phyloP scores from a whole-genome alignment of 2,888 invertebrate species.

The Litoditis marina region DNA sequence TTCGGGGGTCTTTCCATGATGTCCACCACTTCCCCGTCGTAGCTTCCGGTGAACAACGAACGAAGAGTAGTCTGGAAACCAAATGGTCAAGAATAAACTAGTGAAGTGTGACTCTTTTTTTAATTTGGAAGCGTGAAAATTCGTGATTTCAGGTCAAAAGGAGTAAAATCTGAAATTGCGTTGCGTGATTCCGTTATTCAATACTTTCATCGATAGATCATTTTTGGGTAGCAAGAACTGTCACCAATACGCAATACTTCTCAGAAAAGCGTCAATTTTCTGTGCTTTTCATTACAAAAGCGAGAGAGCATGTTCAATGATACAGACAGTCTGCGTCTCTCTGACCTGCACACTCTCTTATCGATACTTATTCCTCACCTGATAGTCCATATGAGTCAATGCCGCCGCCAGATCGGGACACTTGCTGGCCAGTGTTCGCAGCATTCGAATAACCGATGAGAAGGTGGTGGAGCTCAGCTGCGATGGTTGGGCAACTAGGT shows the following conservation, averaged over 20 bases:
- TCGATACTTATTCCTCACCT: too few relatives aligned
- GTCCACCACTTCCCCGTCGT: slow-evolving; percentile 59
- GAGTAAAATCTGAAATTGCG: too few relatives aligned
- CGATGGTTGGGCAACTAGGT: slow-evolving; percentile 88
- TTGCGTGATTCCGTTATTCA: too few relatives aligned
- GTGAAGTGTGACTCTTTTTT: too few relatives aligned
- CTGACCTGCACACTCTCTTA: too few relatives aligned
- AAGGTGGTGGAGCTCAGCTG: slow-evolving; percentile 90
- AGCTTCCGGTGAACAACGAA: slow-evolving; percentile 85
- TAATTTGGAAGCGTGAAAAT: too few relatives aligned
- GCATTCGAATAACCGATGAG: slow-evolving; percentile 90
- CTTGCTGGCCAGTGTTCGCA: slow-evolving; percentile 83
- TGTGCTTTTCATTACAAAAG: neutral
- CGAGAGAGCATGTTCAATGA: neutral
- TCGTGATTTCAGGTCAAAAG: too few relatives aligned
- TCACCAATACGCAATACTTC: too few relatives aligned
- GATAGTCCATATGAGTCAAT: slow-evolving; percentile 38
- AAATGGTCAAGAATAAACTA: slow-evolving; percentile 49
- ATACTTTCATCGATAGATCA: too few relatives aligned
- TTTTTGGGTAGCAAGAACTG: too few relatives aligned
- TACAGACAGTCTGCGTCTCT: too few relatives aligned
- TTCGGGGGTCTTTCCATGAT: slow-evolving; percentile 81
- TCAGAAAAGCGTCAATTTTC: neutral
- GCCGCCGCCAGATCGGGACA: slow-evolving; percentile 52
- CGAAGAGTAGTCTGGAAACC: slow-evolving; percentile 90